A percentile compares a stretch with the other conserved stretches of the same genome.
Evolutionary conservation across 2,888 invertebrate species (phyloP).

Genomic region (Pseudococcus longispinus): DNA sequence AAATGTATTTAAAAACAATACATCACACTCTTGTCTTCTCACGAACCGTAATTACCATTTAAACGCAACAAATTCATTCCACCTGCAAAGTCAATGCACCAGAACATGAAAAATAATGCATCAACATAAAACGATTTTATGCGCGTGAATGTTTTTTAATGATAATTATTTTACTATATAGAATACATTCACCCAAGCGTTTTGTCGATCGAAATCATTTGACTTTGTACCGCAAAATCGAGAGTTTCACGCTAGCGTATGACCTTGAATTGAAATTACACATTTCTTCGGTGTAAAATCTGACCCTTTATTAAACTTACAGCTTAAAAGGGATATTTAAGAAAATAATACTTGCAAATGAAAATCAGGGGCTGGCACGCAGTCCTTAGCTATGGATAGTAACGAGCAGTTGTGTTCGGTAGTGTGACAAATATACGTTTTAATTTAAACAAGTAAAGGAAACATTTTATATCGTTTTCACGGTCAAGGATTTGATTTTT

Average conservation of each 20-base stretch:
- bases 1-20: background rate
- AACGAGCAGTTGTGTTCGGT: constrained; percentile 41
- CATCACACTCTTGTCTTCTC: background rate
- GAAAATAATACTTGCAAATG: constrained; percentile 51
- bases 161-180: constrained; percentile 34
- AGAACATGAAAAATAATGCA: constrained; percentile 10
- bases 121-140: background rate
- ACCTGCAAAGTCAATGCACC: constrained; percentile 33
- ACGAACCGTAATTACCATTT: background rate
- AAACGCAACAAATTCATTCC: constrained; percentile 6
- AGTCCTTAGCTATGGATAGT: constrained; percentile 30
- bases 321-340: constrained; percentile 44
- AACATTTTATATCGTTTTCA: constrained; percentile 38
- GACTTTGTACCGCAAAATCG: constrained; percentile 39
- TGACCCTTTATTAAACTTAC: constrained; percentile 45
- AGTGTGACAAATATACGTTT: constrained; percentile 42
- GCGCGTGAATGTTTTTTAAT: constrained; percentile 30
- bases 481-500: constrained; percentile 40
- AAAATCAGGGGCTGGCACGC: constrained; percentile 47
- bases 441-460: background rate
- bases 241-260: constrained; percentile 42
- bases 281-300: constrained; percentile 46
- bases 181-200: constrained; percentile 49
- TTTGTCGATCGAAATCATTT: constrained; percentile 52
- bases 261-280: constrained; percentile 47